Evolutionary conservation across 2,797 vertebrate species (phyloP).

Genomic region (Moxostoma hubbsi): DNA sequence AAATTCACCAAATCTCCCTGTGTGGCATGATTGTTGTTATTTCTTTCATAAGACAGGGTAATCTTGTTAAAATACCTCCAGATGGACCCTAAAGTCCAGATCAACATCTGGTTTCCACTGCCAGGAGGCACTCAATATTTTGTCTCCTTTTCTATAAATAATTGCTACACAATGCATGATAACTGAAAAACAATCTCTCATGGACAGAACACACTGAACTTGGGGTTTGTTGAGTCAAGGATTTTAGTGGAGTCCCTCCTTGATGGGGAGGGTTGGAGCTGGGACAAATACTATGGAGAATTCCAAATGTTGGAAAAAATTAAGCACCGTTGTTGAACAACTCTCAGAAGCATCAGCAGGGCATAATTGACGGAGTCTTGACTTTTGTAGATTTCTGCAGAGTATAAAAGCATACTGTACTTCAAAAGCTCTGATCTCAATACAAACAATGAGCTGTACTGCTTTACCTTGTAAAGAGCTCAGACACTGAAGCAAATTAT

Average conservation of each 20-base stretch:
- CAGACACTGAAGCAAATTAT: background rate
- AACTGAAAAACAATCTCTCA: background rate
- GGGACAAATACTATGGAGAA: background rate
- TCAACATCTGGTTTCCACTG: constrained; percentile 13
- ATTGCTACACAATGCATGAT: background rate
- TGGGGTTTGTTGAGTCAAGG: constrained; percentile 21
- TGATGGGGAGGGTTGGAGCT: background rate
- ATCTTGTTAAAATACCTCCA: constrained; percentile 5
- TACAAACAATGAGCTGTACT: constrained; percentile 1
- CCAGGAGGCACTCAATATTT: background rate
- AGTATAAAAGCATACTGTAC: background rate
- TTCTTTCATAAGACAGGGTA: background rate
- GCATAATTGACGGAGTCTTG: background rate
- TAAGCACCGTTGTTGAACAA: constrained; percentile 5
- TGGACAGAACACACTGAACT: background rate
- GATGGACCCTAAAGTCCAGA: background rate
- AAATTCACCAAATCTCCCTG: background rate
- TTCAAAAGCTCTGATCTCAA: background rate
- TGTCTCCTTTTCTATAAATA: background rate
- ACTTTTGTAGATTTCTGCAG: constrained; percentile 1
- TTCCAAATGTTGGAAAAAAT: constrained; percentile 13
- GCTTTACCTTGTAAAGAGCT: background rate
- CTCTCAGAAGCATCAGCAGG: background rate
- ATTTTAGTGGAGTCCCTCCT: background rate
- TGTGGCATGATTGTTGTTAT: background rate